Evolutionary conservation across 2,113 vertebrate genomes (phyloP).

Genomic region (Mus pahari): DNA sequence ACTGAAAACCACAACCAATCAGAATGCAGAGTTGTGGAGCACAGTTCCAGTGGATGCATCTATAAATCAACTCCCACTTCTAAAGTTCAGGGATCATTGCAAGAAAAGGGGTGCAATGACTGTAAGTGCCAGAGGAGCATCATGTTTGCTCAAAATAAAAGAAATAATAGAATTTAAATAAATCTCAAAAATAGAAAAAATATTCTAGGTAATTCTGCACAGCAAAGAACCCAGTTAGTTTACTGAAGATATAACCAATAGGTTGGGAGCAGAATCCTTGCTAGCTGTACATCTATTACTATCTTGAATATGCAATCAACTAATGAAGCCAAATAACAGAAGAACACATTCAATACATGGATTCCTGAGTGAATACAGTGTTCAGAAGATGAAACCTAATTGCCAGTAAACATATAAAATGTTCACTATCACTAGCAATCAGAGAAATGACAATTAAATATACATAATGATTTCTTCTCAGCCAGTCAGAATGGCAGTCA

Average conservation of each 20-base stretch:
- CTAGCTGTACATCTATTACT: neutral
- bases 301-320: neutral
- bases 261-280: neutral
- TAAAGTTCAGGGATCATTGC: neutral
- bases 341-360: neutral
- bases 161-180: neutral
- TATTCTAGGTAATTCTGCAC: neutral
- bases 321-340: neutral
- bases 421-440: neutral
- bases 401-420: neutral
- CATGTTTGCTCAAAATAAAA: neutral
- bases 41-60: neutral
- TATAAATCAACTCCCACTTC: neutral
- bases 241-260: neutral
- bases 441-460: neutral
- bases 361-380: neutral
- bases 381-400: neutral
- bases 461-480: neutral
- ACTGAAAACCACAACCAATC: neutral
- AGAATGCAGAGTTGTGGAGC: neutral
- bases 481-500: neutral
- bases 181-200: neutral
- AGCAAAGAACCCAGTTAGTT: neutral
- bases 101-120: neutral
- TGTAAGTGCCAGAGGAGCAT: neutral